Conservation (phyloP, 2,888 invertebrate genomes). For the Oconnorella tubifera region DNA sequence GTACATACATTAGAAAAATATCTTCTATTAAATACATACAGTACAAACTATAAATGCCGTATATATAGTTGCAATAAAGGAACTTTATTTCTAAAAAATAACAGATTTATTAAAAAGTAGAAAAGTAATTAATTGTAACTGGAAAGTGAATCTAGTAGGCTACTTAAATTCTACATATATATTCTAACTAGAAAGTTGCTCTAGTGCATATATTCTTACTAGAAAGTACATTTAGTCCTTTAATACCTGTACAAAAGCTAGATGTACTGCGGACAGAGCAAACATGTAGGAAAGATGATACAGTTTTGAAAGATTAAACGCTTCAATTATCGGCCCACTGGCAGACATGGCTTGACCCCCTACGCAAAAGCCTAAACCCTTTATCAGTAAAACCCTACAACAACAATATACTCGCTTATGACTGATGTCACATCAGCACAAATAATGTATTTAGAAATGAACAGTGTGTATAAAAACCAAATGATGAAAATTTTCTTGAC, state of each 20-base stretch:
- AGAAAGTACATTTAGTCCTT: too few species aligned
- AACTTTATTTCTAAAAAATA: too few species aligned
- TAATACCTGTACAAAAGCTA: slow-evolving; percentile 73
- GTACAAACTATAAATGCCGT: too few species aligned
- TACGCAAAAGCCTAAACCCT: slow-evolving; percentile 47
- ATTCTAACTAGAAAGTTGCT: too few species aligned
- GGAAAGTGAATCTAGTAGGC: too few species aligned
- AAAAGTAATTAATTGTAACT: too few species aligned
- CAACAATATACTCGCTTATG: neutral
- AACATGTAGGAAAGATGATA: slow-evolving; percentile 75
- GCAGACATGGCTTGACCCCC: slow-evolving; percentile 52
- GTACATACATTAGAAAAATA: too few species aligned
- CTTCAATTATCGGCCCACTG: slow-evolving; percentile 63
- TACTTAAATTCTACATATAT: too few species aligned
- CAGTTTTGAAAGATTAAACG: slow-evolving; percentile 70
- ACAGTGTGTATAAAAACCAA: neutral
- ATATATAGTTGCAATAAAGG: too few species aligned
- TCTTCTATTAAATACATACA: too few species aligned
- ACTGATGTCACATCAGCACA: neutral
- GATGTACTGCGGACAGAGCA: slow-evolving; percentile 72
- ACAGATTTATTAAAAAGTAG: too few species aligned
- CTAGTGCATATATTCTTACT: too few species aligned
- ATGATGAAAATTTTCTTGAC: neutral
- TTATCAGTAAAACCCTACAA: slow-evolving; percentile 46
- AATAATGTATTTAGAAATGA: neutral